Evolutionary conservation across 2,113 vertebrate species (phyloP).

Genomic region (Apodemus sylvaticus): DNA sequence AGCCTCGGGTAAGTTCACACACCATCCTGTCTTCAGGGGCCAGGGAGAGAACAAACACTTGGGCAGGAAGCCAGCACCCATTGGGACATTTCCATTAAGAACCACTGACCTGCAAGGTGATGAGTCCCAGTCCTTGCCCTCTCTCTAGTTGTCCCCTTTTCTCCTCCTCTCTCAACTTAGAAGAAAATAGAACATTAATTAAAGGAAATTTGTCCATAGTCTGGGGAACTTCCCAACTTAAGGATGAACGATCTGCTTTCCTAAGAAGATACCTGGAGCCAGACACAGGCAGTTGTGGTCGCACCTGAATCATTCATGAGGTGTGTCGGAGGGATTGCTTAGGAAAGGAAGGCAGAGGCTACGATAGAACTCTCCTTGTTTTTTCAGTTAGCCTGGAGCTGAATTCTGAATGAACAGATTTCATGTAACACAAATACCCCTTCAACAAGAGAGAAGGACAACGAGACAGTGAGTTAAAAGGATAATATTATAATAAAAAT

Average conservation of each 20-base stretch:
- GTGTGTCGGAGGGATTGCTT: too few relatives aligned
- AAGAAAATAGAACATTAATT: background rate
- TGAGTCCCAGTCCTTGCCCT: background rate
- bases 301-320: background rate
- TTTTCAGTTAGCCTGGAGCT: background rate
- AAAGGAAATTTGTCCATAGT: background rate
- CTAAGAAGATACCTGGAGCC: background rate
- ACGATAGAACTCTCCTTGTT: background rate
- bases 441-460: background rate
- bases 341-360: background rate
- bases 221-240: background rate
- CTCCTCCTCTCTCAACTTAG: background rate
- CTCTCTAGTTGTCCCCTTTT: background rate
- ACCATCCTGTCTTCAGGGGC: background rate
- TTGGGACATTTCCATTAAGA: background rate
- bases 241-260: background rate
- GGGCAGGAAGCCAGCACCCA: background rate
- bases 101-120: background rate
- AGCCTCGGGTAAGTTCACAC: background rate
- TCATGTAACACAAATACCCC: background rate
- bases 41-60: background rate
- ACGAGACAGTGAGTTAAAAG: background rate
- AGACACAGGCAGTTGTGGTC: background rate
- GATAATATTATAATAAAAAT: background rate
- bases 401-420: background rate